Conservation (phyloP, 1,140 invertebrate genomes). For the Phthorimaea operculella region DNA sequence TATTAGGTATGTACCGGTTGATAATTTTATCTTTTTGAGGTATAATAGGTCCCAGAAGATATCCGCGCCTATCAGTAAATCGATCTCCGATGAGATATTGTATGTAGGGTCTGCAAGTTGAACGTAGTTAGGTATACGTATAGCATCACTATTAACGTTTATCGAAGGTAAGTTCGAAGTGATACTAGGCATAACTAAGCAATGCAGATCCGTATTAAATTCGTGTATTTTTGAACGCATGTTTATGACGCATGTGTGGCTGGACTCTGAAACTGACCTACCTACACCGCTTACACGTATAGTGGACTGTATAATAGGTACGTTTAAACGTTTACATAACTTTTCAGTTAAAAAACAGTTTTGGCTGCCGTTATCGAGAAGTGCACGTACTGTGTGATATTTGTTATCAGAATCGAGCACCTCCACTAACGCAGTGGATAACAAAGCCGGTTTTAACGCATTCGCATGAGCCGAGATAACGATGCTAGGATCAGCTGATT, state of each 20-base stretch:
- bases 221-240: constrained; percentile 8
- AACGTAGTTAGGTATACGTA: constrained; percentile 5
- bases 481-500: neutral
- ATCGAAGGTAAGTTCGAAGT: constrained; percentile 6
- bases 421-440: constrained; percentile 9
- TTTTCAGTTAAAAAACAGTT: constrained; percentile 7
- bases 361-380: constrained; percentile 8
- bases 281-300: constrained; percentile 8
- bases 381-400: neutral
- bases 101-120: constrained; percentile 7
- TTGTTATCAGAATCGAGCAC: constrained; percentile 1
- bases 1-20: neutral
- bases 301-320: constrained; percentile 10
- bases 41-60: constrained; percentile 9
- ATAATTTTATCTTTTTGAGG: neutral
- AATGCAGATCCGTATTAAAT: constrained; percentile 2
- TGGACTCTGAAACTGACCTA: neutral
- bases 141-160: neutral
- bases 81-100: constrained; percentile 6
- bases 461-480: neutral
- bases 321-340: constrained; percentile 9
- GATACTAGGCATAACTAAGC: constrained; percentile 7
- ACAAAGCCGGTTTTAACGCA: constrained; percentile 3
- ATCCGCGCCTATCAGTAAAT: constrained; percentile 9
- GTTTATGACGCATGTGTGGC: neutral